Base-by-base conservation (phyloP, 1,140 invertebrate genomes). In the Ceratina japonica region DNA sequence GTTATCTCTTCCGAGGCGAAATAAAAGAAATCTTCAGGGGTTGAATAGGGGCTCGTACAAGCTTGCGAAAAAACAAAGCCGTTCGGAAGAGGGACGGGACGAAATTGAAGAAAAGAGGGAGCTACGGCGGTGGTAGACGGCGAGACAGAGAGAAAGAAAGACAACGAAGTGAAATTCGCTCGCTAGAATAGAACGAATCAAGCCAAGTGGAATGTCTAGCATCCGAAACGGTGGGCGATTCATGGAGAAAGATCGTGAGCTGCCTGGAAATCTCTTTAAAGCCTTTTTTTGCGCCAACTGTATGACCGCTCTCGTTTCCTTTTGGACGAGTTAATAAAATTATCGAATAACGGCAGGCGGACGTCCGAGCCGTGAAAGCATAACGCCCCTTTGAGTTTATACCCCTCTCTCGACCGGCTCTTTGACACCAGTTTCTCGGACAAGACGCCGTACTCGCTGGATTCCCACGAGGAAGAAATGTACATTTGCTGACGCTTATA, bases 121-220 rank as follows among this genome's bases (percentile, higher is more conserved):
- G n/a, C 27, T 27, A 20, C 22, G 70, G 18, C 4, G 24, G n/a
- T 16, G 37, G 58, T 16, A 18, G 44, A 59, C 18, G 27, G 12
- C 52, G 20, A 56, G 10, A 54, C 2, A 37, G 31, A 20, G 63
- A 71, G 80, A 54, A 56, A 54, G 37, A 44, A 44, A 10, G 37
- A 44, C 37, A 44, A 44, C 37, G 5, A 10, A 10, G 37, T 44
- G 37, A 44, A 44, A 44, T 44, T 44, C 37, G 65, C 68, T 72
- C 12, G 54, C 16, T 71, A 20, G 37, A 72, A 77, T 77, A 72
- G 68, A 72, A 71, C 56, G 75, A 71, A 77, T 77, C 75, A 77
- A 77, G 27, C 75, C 68, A 52, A 71, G 75, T 52, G 75, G 68
- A 77, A 72, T 77, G 75, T 77, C 75, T 77, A 77, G 27, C 68